Evolutionary conservation across 2,888 invertebrate genomes (phyloP).

Genomic region (Rhagonycha fulva): DNA sequence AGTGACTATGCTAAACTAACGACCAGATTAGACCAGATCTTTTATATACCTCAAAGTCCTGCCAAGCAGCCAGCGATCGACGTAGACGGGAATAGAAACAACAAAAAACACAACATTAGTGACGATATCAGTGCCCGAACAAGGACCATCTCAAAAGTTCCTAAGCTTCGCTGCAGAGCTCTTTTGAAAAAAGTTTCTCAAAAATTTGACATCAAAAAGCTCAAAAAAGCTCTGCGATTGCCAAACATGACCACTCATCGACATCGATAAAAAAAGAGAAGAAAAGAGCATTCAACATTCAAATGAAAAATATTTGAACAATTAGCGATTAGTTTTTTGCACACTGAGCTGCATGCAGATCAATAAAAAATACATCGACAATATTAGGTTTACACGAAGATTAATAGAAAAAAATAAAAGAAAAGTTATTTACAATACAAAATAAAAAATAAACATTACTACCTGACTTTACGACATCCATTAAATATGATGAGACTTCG

Average conservation of each 20-base stretch:
- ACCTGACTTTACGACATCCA: slow-evolving; percentile 42
- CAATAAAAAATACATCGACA: slow-evolving; percentile 38
- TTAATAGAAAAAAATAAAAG: slow-evolving; percentile 34
- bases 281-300: slow-evolving; percentile 54
- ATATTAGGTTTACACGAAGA: slow-evolving; percentile 26
- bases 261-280: slow-evolving; percentile 46
- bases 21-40: slow-evolving; percentile 53
- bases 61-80: slow-evolving; percentile 71
- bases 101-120: slow-evolving; percentile 67
- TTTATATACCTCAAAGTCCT: slow-evolving; percentile 83
- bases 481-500: slow-evolving; percentile 39
- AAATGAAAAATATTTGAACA: slow-evolving; percentile 36
- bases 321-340: slow-evolving; percentile 36
- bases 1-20: slow-evolving; percentile 55
- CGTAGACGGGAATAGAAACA: slow-evolving; percentile 62
- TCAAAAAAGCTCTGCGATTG: slow-evolving; percentile 40
- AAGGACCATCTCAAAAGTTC: slow-evolving; percentile 95
- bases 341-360: slow-evolving; percentile 48
- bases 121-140: slow-evolving; percentile 54
- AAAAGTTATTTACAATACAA: slow-evolving; percentile 35
- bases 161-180: slow-evolving; percentile 61
- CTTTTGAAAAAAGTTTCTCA: slow-evolving; percentile 36
- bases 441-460: slow-evolving; percentile 39
- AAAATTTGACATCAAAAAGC: slow-evolving; percentile 18
- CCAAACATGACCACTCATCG: slow-evolving; percentile 54